These are phyloP conservation scores for Hylaeus anthracinus DNA, from an alignment of 1,140 invertebrate genomes.

Conservation along the genomic window DNA sequence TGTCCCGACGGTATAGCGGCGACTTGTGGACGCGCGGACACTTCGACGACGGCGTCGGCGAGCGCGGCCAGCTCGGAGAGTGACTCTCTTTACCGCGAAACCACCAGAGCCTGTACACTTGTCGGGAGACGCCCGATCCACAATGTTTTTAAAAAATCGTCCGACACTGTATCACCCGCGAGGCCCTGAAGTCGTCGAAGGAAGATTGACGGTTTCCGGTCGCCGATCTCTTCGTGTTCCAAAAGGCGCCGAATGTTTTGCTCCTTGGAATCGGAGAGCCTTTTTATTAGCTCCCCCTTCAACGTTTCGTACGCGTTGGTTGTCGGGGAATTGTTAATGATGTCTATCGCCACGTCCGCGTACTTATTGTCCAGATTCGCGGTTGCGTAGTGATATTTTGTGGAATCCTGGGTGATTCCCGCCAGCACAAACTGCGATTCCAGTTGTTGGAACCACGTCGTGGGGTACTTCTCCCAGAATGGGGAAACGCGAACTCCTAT, in stretches of 20 bases:
- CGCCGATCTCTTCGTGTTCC: conserved; percentile 67
- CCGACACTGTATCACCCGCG: conserved; percentile 15
- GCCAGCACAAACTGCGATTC: conserved; percentile 38
- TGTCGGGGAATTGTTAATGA: conserved; percentile 39
- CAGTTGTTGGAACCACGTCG: not conserved
- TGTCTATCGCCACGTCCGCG: conserved; percentile 24
- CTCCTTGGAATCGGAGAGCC: conserved; percentile 60
- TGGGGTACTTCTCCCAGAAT: not conserved
- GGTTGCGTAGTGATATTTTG: conserved; percentile 57
- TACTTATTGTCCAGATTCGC: conserved; percentile 18
- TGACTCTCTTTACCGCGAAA: conserved; percentile 15
- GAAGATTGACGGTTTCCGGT: conserved; percentile 68
- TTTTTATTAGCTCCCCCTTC: conserved; percentile 64
- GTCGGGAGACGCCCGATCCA: conserved; percentile 49
- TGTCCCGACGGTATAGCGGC: not conserved
- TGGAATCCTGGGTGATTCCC: conserved; percentile 56
- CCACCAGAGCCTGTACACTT: conserved; percentile 39
- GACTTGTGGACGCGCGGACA: not conserved
- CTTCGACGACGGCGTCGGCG: conserved; percentile 76
- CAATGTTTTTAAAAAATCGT: conserved; percentile 43
- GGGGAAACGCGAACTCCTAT: not conserved
- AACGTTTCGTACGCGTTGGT: conserved; percentile 51
- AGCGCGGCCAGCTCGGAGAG: conserved; percentile 68
- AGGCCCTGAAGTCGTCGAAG: conserved; percentile 54
- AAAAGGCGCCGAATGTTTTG: conserved; percentile 58